These are phyloP conservation scores for Harpalus rubripes DNA, from an alignment of 2,888 invertebrate species.

Conservation along the genomic window DNA sequence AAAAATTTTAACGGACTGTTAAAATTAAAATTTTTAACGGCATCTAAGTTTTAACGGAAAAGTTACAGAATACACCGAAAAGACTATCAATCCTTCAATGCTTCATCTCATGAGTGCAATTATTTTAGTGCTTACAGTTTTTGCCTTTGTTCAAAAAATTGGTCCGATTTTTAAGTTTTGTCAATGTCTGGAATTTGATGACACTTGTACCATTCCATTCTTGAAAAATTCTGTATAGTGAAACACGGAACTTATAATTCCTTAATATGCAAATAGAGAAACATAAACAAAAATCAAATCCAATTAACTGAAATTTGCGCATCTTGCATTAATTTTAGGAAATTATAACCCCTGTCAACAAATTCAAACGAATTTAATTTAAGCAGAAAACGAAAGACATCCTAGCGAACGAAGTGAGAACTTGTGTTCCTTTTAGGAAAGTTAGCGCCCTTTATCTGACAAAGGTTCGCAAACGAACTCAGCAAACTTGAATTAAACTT, in stretches of 20 bases:
- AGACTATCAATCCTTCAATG: too few relatives aligned
- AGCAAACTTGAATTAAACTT: slow-evolving; percentile 55
- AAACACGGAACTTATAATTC: background rate
- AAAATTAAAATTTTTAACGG: too few relatives aligned
- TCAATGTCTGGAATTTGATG: too few relatives aligned
- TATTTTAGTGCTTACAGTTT: too few relatives aligned
- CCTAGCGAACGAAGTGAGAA: slow-evolving; percentile 49
- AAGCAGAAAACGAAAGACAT: slow-evolving; percentile 29
- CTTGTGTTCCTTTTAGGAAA: slow-evolving; percentile 53
- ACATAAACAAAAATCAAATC: slow-evolving; percentile 21
- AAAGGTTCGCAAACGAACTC: slow-evolving; percentile 54
- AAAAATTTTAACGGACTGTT: too few relatives aligned
- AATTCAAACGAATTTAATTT: slow-evolving; percentile 41
- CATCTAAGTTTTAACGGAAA: too few relatives aligned
- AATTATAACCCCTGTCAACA: slow-evolving; percentile 35
- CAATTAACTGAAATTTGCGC: slow-evolving; percentile 21
- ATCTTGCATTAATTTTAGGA: slow-evolving; percentile 24
- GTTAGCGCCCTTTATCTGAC: slow-evolving; percentile 55
- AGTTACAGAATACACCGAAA: too few relatives aligned
- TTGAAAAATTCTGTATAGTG: too few relatives aligned
- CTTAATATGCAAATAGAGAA: background rate
- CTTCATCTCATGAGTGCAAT: too few relatives aligned
- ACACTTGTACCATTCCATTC: too few relatives aligned
- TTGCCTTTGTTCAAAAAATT: too few relatives aligned
- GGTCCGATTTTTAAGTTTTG: too few relatives aligned